These are phyloP conservation scores for Morelia viridis DNA, from an alignment of 2,797 vertebrate genomes.

Conservation along the genomic window DNA sequence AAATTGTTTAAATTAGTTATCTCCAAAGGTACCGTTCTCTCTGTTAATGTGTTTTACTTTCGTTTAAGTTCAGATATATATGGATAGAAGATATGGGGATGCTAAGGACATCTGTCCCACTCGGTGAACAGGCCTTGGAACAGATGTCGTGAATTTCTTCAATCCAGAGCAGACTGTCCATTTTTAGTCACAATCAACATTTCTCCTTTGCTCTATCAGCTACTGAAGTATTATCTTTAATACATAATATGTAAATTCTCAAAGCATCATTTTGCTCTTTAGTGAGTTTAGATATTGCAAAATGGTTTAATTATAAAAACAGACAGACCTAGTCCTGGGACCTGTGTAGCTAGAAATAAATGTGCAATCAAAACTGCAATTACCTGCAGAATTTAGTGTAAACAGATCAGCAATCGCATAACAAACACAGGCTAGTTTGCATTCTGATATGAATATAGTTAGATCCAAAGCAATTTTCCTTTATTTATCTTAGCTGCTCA, in stretches of 20 bases:
- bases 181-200: conserved; percentile 71
- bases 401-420: conserved; percentile 97
- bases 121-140: conserved; percentile 76
- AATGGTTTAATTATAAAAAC: conserved; percentile 94
- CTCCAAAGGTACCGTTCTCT: conserved; percentile 54
- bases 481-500: conserved; percentile 99
- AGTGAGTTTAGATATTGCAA: conserved; percentile 89
- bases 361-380: conserved; percentile 99
- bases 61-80: conserved; percentile 74
- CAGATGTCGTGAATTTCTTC: conserved; percentile 79
- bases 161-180: conserved; percentile 78
- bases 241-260: conserved; percentile 85
- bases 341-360: conserved; percentile 92
- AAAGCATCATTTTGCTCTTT: conserved; percentile 83
- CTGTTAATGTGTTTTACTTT: conserved; percentile 66
- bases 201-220: conserved; percentile 67
- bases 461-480: conserved; percentile 99
- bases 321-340: conserved; percentile 90
- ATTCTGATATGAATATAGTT: conserved; percentile 99
- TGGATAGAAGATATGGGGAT: conserved; percentile 74
- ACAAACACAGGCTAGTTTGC: conserved; percentile 97
- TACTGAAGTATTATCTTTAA: conserved; percentile 78
- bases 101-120: conserved; percentile 76
- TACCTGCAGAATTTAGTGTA: conserved; percentile 99
- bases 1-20: conserved; percentile 47